Evolutionary conservation across 2,797 vertebrate species (phyloP).

Genomic region (Lateolabrax maculatus): DNA sequence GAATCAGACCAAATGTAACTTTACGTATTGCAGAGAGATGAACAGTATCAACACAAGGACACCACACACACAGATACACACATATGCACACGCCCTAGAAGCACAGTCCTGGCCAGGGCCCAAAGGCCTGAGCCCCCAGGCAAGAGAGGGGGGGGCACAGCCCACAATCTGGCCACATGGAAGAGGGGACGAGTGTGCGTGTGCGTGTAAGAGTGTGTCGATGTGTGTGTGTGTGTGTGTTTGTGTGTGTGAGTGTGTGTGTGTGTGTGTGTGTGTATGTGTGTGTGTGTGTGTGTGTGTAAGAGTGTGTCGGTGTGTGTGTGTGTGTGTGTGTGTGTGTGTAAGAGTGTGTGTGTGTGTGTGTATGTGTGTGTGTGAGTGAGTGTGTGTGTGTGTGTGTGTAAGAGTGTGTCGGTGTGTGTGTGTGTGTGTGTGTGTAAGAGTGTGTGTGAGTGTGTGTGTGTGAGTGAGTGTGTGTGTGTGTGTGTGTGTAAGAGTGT

Average conservation of each 20-base stretch:
- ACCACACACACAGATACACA: slow-evolving; percentile 21
- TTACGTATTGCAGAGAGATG: neutral
- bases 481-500: slow-evolving; percentile 54
- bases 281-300: slow-evolving; percentile 67
- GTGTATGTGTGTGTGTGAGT: slow-evolving; percentile 33
- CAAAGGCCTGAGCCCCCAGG: slow-evolving; percentile 69
- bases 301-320: too few relatives aligned
- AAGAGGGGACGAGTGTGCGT: slow-evolving; percentile 51
- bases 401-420: slow-evolving; percentile 54
- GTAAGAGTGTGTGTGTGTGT: too few relatives aligned
- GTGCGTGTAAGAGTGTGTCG: slow-evolving; percentile 51
- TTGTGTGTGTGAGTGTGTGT: slow-evolving; percentile 47
- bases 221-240: slow-evolving; percentile 55
- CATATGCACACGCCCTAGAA: slow-evolving; percentile 34
- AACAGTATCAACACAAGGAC: neutral
- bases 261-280: slow-evolving; percentile 66
- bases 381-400: slow-evolving; percentile 58
- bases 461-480: slow-evolving; percentile 47
- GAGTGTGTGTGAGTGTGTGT: slow-evolving; percentile 51
- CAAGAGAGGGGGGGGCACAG: slow-evolving; percentile 40
- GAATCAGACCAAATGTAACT: neutral
- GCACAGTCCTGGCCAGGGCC: slow-evolving; percentile 66
- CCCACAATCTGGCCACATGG: slow-evolving; percentile 77
- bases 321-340: too few relatives aligned
- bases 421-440: slow-evolving; percentile 54